Conservation (phyloP, 2,888 invertebrate species). For the Melinaea marsaeus region DNA sequence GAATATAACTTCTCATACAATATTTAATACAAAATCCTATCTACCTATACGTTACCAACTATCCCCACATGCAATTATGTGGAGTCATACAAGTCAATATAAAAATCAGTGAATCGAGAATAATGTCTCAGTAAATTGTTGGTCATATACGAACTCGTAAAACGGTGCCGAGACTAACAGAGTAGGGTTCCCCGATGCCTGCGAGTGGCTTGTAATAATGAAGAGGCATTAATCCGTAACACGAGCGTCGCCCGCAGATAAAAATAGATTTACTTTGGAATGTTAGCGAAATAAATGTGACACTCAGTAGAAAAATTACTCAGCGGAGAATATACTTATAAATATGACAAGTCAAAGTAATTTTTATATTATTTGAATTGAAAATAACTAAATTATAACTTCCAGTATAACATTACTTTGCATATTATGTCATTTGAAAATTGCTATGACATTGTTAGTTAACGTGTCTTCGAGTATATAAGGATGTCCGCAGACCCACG, state of each 20-base stretch:
- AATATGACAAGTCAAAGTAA: not conserved
- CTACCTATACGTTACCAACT: not conserved
- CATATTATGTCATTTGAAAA: slow-evolving; percentile 59
- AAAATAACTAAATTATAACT: no score
- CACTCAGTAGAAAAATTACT: not conserved
- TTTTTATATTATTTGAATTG: not conserved
- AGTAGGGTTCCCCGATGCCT: slow-evolving; percentile 28
- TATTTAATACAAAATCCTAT: not conserved
- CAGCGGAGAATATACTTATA: not conserved
- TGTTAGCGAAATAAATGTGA: not conserved
- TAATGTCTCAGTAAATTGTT: slow-evolving; percentile 16
- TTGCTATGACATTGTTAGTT: slow-evolving; percentile 61
- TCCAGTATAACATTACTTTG: slow-evolving; percentile 21
- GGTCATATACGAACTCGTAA: slow-evolving; percentile 21
- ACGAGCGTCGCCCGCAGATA: slow-evolving; percentile 16
- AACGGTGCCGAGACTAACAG: slow-evolving; percentile 25
- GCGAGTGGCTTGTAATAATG: slow-evolving; percentile 30
- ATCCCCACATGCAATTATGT: not conserved
- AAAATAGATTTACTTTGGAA: slow-evolving; percentile 3
- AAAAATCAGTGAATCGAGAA: slow-evolving; percentile 3
- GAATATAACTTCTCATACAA: no score
- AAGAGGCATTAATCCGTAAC: slow-evolving; percentile 24
- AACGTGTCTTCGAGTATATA: slow-evolving; percentile 65
- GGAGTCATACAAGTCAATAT: not conserved
- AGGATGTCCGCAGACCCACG: slow-evolving; percentile 71